phyloP scores from a whole-genome alignment of 1,140 invertebrate species.

The Monomorium pharaonis region DNA sequence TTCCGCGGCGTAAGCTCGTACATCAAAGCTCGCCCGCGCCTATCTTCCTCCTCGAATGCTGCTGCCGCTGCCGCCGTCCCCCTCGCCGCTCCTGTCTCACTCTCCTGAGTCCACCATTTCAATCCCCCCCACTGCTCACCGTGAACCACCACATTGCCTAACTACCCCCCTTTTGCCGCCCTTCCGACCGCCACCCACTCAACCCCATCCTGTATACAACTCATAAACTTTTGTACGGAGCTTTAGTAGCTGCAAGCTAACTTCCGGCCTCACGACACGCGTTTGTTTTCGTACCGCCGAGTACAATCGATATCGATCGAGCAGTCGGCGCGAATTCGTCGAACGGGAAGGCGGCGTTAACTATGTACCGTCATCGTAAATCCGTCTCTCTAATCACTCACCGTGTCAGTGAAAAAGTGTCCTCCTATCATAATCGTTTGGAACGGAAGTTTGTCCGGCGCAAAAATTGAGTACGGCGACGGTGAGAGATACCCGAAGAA shows the following conservation, averaged over 20 bases:
- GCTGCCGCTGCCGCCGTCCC: conserved; percentile 49
- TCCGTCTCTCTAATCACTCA: conserved; percentile 44
- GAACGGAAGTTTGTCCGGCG: conserved; percentile 13
- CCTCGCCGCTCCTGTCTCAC: conserved; percentile 57
- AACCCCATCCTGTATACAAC: conserved; percentile 77
- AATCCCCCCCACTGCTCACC: conserved; percentile 61
- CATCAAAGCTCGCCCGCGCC: conserved; percentile 83
- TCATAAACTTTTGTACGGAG: conserved; percentile 82
- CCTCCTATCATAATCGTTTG: conserved; percentile 15
- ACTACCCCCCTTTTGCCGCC: conserved; percentile 69
- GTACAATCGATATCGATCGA: conserved; percentile 62
- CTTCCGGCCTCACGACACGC: conserved; percentile 77
- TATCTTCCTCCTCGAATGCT: conserved; percentile 80
- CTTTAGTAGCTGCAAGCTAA: conserved; percentile 81
- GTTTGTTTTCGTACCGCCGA: conserved; percentile 63
- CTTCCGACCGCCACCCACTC: conserved; percentile 72
- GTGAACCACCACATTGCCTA: conserved; percentile 67
- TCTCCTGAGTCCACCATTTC: conserved; percentile 59
- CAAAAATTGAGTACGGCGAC: background rate
- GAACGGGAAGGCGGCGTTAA: conserved; percentile 11
- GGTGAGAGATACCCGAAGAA: background rate
- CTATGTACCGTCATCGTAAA: conserved; percentile 53
- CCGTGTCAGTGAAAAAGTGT: conserved; percentile 39
- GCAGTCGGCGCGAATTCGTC: conserved; percentile 33
- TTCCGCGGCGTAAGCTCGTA: conserved; percentile 79